Evolutionary conservation across 1,140 invertebrate genomes (phyloP).

Genomic region (Listronotus bonariensis): DNA sequence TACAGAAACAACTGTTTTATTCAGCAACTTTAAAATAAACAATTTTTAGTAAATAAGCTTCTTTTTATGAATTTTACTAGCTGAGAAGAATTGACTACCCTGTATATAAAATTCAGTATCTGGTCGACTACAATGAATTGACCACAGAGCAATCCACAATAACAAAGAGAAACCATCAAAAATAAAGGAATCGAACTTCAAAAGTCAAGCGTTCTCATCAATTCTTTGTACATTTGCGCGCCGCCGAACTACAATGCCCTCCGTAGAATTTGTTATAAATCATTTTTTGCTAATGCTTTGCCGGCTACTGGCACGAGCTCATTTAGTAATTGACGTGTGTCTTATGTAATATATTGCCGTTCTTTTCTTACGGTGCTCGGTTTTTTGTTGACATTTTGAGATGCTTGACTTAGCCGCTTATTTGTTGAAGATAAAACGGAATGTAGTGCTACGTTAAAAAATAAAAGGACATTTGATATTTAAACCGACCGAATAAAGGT

Average conservation of each 20-base stretch:
- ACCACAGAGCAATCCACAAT: conserved; percentile 1
- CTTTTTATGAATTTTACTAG: too few species aligned
- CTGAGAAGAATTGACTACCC: too few species aligned
- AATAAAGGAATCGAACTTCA: conserved; percentile 1
- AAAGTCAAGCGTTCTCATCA: neutral
- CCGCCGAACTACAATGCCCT: conserved; percentile 20
- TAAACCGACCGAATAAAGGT: too few species aligned
- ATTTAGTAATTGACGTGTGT: conserved; percentile 15
- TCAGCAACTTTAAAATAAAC: too few species aligned
- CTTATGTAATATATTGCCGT: conserved; percentile 15
- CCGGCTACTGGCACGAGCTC: conserved; percentile 11
- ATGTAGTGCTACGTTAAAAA: too few species aligned
- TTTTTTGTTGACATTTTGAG: neutral
- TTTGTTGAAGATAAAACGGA: too few species aligned
- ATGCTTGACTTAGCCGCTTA: neutral
- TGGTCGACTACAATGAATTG: neutral
- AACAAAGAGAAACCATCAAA: neutral
- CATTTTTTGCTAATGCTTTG: conserved; percentile 6
- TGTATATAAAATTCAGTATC: neutral
- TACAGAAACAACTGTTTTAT: too few species aligned
- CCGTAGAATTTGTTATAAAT: conserved; percentile 11
- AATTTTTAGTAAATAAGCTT: too few species aligned
- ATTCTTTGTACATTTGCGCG: conserved; percentile 6
- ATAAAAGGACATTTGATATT: too few species aligned
- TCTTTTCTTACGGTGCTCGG: neutral